phyloP scores from a whole-genome alignment of 2,797 vertebrate genomes.

The Falco concolor region DNA sequence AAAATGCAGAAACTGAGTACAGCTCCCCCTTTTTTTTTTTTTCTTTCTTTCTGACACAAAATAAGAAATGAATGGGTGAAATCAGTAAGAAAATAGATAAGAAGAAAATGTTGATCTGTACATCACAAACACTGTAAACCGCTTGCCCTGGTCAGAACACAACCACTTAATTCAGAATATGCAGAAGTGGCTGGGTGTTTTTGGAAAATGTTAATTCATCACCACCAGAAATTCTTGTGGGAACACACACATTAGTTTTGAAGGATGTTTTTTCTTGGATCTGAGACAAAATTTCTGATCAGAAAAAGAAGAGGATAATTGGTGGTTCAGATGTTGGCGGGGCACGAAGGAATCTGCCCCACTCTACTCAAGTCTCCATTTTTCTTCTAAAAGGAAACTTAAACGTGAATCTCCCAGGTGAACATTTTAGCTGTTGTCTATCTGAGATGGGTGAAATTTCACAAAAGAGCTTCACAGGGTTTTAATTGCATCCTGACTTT shows the following conservation, averaged over 20 bases:
- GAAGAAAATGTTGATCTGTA: neutral
- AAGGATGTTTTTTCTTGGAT: neutral
- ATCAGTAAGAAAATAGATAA: neutral
- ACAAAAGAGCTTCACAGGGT: neutral
- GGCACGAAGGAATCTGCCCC: neutral
- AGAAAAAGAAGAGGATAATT: neutral
- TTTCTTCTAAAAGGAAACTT: neutral
- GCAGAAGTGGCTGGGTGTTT: neutral
- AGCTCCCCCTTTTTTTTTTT: neutral
- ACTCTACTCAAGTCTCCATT: neutral
- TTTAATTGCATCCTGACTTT: conserved; percentile 3
- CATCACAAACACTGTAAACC: neutral
- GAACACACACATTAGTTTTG: neutral
- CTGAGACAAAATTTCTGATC: neutral
- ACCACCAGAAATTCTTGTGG: neutral
- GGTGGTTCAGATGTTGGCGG: neutral
- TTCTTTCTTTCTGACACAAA: neutral
- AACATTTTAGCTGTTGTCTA: neutral
- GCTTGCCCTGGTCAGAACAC: neutral
- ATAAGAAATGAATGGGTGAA: neutral
- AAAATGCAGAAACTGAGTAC: neutral
- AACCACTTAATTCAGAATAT: neutral
- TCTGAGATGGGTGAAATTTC: neutral
- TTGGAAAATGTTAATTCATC: neutral
- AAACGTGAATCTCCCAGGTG: neutral